Evolutionary conservation across 2,797 vertebrate species (phyloP), one percentile per base, ranked within the genome.

Genomic region (Neopelma chrysocephalum): DNA sequence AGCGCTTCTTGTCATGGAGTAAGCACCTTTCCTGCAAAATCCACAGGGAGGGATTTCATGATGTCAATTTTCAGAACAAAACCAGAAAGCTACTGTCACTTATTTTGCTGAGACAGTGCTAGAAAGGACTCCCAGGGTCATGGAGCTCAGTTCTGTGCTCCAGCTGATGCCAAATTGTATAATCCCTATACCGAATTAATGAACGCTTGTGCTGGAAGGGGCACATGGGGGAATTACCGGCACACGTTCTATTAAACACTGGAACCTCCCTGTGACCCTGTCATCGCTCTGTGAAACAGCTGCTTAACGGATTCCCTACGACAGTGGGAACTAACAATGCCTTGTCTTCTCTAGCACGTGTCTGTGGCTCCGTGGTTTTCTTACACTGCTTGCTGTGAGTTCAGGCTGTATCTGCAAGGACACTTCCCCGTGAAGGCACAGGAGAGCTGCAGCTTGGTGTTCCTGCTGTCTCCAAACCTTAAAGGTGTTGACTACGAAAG

Each of bases 241-340:
- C 91, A 60, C 86, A 76, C 6, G 19, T 96, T 84, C 87, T 82
- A 10, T 95, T 95, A 91, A 96, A 87, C 62, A 45, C 73, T 76
- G 58, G 27, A 91, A 69, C 75, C 85, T 91, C 77, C 4, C 8
- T 47, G 91, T 90, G 94, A 94, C 89, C 93, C 85, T 94, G 93
- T 79, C 86, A 51, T 12, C 0, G 10, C 82, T 86, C 73, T 7
- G 3, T 50, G 73, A 43, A 95, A 38, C 73, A 83, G 80, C 92
- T 95, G 88, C 82, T 79, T 58, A 54, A 79, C 88, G 88, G 69
- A 40, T 95, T 95, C 90, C 66, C 66, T 73, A 6, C 0, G 0
- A 57, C 45, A 68, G 72, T 21, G 68, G 58, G 36, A 66, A 88
- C 50, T 34, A 53, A 50, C 53, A 29, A 4, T 38, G 77, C 56